These are phyloP conservation scores for Gallinago paraguaiae DNA, from an alignment of 2,113 vertebrate species.

Conservation along the genomic window DNA sequence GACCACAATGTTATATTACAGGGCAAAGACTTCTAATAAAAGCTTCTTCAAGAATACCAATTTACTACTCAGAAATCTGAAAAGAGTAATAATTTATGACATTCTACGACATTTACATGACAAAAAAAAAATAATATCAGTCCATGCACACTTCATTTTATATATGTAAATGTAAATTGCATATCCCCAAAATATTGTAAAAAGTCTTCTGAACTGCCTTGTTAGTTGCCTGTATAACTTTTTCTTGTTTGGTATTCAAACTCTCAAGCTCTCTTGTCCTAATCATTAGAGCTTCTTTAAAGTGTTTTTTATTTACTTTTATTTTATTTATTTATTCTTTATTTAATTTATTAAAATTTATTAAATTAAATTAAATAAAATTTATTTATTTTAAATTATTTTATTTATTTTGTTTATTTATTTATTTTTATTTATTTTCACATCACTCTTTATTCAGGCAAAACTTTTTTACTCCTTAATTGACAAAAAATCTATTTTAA, in stretches of 20 bases:
- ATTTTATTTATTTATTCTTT: too few species aligned
- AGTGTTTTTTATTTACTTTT: not conserved
- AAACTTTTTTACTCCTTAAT: not conserved
- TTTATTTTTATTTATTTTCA: not conserved
- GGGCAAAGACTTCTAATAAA: not conserved
- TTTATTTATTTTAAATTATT: too few species aligned
- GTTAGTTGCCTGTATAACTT: not conserved
- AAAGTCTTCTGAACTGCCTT: not conserved
- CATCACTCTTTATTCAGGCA: not conserved
- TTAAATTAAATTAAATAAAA: too few species aligned
- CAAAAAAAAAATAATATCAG: not conserved
- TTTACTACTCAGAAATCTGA: not conserved
- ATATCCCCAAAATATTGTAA: not conserved
- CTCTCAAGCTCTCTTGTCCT: too few species aligned
- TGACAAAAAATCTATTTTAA: not conserved
- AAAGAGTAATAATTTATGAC: constrained; percentile 3
- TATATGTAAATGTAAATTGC: not conserved
- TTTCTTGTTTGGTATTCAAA: too few species aligned
- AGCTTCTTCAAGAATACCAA: not conserved
- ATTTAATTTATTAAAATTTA: too few species aligned
- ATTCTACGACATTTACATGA: constrained; percentile 39
- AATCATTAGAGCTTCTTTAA: not conserved
- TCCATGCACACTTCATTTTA: not conserved
- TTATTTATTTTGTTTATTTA: too few species aligned
- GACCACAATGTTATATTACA: not conserved